Base-by-base conservation (phyloP, 2,113 vertebrate genomes). In the Chaetops frenatus region DNA sequence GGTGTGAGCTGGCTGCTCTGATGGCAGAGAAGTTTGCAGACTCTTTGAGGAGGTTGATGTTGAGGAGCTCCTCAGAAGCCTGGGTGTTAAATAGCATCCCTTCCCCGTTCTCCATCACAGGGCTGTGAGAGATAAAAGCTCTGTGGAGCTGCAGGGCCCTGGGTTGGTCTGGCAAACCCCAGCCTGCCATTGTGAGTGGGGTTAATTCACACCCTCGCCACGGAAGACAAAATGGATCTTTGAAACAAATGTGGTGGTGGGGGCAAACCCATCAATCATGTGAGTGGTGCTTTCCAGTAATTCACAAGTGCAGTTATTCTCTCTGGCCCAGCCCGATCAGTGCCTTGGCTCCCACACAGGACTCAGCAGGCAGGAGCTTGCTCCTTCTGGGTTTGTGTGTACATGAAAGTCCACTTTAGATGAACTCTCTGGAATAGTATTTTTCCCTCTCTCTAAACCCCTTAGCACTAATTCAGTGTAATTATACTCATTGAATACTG, bases 321-420 rank as follows among this genome's bases (percentile, higher is more conserved):
- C 90, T 88, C 93, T 97, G 94, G 81, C 94, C 0, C 79, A 78
- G 90, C 7, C 71, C 9, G 67, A 93, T 96, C 93, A 96, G 94
- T 88, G 94, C 88, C 85, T 90, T 96, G 93, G 94, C 85, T 96
- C 92, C 83, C 79, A 71, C 81, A 93, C 18, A 44, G 72, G 67
- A 92, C 93, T 95, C 94, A 97, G 95, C 96, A 95, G 96, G 95
- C 96, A 96, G 82, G n/a, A 66, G 85, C 94, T 92, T 66, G 60
- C 79, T 92, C 35, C 88, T 94, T 96, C 79, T 64, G 93, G 88
- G 79, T 96, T 96, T 97, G 94, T 96, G 40, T 96, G 87, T 96
- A 93, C 91, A 91, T 96, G 92, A 97, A 97, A 97, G 96, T 86
- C 91, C 86, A 97, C 94, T 97, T 96, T 97, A 95, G 95, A 95